Base-by-base conservation (phyloP, 2,888 invertebrate species). In the Zootermopsis nevadensis region DNA sequence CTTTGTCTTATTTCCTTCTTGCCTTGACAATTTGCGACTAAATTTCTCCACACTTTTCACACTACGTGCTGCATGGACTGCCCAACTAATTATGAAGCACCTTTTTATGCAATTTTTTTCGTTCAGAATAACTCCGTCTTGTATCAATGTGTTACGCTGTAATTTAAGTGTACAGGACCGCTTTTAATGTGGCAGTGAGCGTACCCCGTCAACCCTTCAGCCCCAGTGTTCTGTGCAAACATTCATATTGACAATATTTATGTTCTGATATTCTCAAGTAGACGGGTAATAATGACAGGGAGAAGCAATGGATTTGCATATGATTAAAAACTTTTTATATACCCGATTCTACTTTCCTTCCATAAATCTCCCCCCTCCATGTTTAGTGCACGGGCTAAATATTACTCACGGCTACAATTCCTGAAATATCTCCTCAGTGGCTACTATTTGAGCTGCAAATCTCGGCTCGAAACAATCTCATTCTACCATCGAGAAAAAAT, bases 181-280 rank as follows among this genome's bases (percentile, higher is more conserved):
- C 19, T 48, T 48, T 48, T 48, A 19, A 48, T 48, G 19, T 19
- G 55, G 30, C 30, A 27, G 12, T 15, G 79, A 79, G 60, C 19
- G 79, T 79, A 79, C 79, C n/a, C 30, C 19, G 60, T 66, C 35
- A 79, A 79, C 79, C 79, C 66, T 66, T 79, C 60, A 66, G 79
- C 79, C 60, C 79, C 24, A 35, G 66, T 66, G 79, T 35, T 79
- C 79, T 79, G 79, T 66, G 79, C 79, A 66, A 79, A 79, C 79
- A 79, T 79, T 66, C 79, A 79, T 79, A 79, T 79, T 79, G 79
- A 79, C 79, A 79, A 79, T 79, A 79, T 79, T 79, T 79, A 79
- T 79, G 79, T 66, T 33, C 79, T 79, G 79, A 79, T 79, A 79
- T 79, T 79, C 79, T 79, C 79, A 79, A 79, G 79, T 79, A 79